Percentiles rank a stretch among this genome's conserved stretches.
These are phyloP conservation scores for human DNA, from an alignment of 2,113 vertebrate species.

Conservation along the genomic window GRCh38 chr2:159220001-159220500, in stretches of 20 bases:
- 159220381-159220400: too few species aligned
- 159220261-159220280: background rate
- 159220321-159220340: background rate
- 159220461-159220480: too few species aligned
- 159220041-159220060: background rate
- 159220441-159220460: too few species aligned
- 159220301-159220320: background rate
- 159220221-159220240: background rate
- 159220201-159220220: background rate
- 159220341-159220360: background rate
- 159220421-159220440: too few species aligned
- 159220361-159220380: background rate
- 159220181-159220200: background rate
- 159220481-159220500: too few species aligned
- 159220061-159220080: background rate
- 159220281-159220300: background rate
- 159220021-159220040: fast-evolving
- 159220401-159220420: too few species aligned
- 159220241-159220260: background rate
- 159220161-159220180: fast-evolving
- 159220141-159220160: too few species aligned
- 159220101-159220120: background rate
- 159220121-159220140: background rate
- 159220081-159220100: background rate
- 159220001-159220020: background rate